Base-by-base conservation (phyloP, 2,113 vertebrate genomes). In the Aspiorhynchus laticeps region DNA sequence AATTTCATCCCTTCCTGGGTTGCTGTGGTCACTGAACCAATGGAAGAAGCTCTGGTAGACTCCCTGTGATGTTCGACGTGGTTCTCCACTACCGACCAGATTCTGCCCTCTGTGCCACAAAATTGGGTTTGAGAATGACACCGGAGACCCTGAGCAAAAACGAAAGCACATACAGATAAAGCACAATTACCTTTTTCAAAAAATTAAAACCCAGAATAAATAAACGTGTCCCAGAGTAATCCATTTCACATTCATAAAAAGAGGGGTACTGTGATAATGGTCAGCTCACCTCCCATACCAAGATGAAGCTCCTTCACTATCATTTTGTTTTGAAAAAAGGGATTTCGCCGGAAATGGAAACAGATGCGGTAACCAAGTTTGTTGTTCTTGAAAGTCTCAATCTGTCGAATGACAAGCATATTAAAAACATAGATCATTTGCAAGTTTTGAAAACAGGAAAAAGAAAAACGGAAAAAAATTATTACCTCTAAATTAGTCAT, bases 251-350 rank as follows among this genome's bases (percentile, higher is more conserved):
- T 2, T 21, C 73, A 28, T 33, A 43, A 24, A 80, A 26, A 83
- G 21, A 77, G 17, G 33, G 1, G 1, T 3, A 61, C 21, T 38
- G 17, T 43, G n/a, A 14, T 63, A 10, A 9, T 26, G 12, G 56
- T 51, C 1, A 31, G 84, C 89, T 91, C 89, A 95, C 95, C 95
- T 94, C 93, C 93, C 92, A 94, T 91, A 56, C 94, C 95, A 0
- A 95, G 93, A 83, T 98, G 97, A 85, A 97, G 95, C 90, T 98
- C 97, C 90, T 98, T 98, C 90, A 97, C 95, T 63, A 98, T 96
- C 87, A 97, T 95, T 91, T 94, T 95, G 87, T 98, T 98, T 93
- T 97, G 96, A 88, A 97, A 97, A 90, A 97, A 97, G 0, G 96
- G 96, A 87, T 97, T 98, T 87, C 93, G 93, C 86, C 93, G 94